Percentiles rank a stretch among this genome's conserved stretches.
Evolutionary conservation across 1,140 invertebrate species (phyloP).

Genomic region (Schmidtea mediterranea): DNA sequence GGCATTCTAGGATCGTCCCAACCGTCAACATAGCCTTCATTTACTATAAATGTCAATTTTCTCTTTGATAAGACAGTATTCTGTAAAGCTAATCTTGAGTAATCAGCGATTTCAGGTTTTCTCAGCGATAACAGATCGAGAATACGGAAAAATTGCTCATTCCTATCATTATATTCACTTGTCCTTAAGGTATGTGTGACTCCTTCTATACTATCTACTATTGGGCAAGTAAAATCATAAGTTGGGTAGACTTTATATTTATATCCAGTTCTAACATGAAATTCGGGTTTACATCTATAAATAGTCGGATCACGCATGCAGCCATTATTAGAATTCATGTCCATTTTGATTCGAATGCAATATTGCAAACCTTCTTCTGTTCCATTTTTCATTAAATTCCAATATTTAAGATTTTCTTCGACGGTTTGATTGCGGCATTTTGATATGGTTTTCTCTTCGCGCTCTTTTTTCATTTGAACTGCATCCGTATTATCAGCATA

Average conservation of each 20-base stretch:
- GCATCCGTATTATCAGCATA: constrained; percentile 86
- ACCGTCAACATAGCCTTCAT: constrained; percentile 66
- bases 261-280: constrained; percentile 61
- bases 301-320: constrained; percentile 96
- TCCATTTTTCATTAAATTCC: constrained; percentile 80
- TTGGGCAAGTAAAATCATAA: constrained; percentile 97
- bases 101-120: constrained; percentile 78
- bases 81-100: constrained; percentile 76
- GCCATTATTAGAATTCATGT: constrained; percentile 80
- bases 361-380: constrained; percentile 47
- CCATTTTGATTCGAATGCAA: constrained; percentile 83
- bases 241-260: constrained; percentile 98
- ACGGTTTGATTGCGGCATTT: constrained; percentile 52
- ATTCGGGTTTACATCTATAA: constrained; percentile 82
- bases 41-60: constrained; percentile 87
- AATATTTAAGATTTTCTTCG: constrained; percentile 57
- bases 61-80: constrained; percentile 88
- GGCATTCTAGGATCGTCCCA: constrained; percentile 98
- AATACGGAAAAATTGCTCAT: constrained; percentile 83
- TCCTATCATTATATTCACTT: constrained; percentile 89
- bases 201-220: constrained; percentile 81
- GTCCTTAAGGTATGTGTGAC: constrained; percentile 88
- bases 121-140: constrained; percentile 34
- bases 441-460: constrained; percentile 62
- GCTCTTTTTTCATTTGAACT: constrained; percentile 69